phyloP scores from a whole-genome alignment of 1,140 invertebrate genomes.

The Drosophila obscura region DNA sequence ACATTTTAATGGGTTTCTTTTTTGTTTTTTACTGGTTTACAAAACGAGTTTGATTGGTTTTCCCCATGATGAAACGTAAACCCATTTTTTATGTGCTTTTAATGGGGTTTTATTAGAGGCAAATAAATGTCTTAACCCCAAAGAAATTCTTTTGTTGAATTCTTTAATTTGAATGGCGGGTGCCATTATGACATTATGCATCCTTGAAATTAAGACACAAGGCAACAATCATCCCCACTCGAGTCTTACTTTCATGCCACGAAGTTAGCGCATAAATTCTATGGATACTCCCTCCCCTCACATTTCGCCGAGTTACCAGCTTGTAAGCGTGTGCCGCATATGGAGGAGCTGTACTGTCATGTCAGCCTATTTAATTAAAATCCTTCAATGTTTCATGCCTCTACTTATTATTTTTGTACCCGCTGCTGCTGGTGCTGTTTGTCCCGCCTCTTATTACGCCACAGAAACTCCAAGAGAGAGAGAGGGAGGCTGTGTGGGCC shows the following conservation, averaged over 20 bases:
- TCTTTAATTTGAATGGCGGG: neutral
- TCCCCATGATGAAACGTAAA: neutral
- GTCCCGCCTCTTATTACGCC: slow-evolving; percentile 43
- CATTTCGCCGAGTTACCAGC: too few relatives aligned
- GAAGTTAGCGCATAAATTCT: slow-evolving; percentile 34
- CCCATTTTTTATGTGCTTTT: too few relatives aligned
- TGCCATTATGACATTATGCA: slow-evolving; percentile 29
- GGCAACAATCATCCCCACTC: slow-evolving; percentile 33
- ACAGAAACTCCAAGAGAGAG: slow-evolving; percentile 39
- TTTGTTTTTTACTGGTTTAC: slow-evolving; percentile 1
- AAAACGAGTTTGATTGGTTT: slow-evolving; percentile 3
- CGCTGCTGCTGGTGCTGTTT: slow-evolving; percentile 21
- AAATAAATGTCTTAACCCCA: too few relatives aligned
- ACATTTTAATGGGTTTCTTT: slow-evolving; percentile 5
- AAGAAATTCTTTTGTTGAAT: neutral
- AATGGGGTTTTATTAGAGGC: too few relatives aligned
- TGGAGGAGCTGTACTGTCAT: slow-evolving; percentile 2
- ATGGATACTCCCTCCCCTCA: slow-evolving; percentile 6
- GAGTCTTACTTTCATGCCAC: slow-evolving; percentile 43
- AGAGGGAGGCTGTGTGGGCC: neutral
- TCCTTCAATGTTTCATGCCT: slow-evolving; percentile 67
- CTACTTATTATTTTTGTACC: slow-evolving; percentile 46
- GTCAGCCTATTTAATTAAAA: slow-evolving; percentile 78
- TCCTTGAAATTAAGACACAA: slow-evolving; percentile 48
- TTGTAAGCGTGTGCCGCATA: too few relatives aligned